phyloP scores from a whole-genome alignment of 2,888 invertebrate genomes.

The Spodoptera exigua region DNA sequence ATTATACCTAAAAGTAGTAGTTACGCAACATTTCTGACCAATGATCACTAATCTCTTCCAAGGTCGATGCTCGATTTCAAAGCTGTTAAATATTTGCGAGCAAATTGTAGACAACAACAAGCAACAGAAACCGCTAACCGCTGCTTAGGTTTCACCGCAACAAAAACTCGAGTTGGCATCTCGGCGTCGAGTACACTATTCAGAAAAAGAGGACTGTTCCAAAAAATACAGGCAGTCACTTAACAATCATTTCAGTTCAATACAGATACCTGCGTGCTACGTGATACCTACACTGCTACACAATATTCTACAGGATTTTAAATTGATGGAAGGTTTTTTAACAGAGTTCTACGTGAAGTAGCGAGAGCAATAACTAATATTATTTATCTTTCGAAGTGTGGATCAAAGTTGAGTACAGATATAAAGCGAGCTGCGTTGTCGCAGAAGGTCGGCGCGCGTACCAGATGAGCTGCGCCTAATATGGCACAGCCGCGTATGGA shows the following conservation, averaged over 20 bases:
- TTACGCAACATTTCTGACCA: conserved; percentile 57
- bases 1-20: conserved; percentile 49
- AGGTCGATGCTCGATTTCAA: conserved; percentile 73
- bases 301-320: too few relatives aligned
- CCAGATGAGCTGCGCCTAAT: conserved; percentile 67
- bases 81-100: conserved; percentile 54
- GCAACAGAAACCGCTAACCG: conserved; percentile 56
- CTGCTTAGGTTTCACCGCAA: conserved; percentile 60
- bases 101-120: conserved; percentile 55
- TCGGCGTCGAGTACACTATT: conserved; percentile 43
- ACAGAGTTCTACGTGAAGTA: too few relatives aligned
- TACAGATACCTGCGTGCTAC: not conserved
- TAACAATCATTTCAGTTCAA: conserved; percentile 16
- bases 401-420: too few relatives aligned
- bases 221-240: conserved; percentile 45
- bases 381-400: too few relatives aligned
- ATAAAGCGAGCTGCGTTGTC: conserved; percentile 12
- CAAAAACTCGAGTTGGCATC: conserved; percentile 58
- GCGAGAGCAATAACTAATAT: too few relatives aligned
- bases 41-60: conserved; percentile 64
- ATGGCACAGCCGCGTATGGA: conserved; percentile 67
- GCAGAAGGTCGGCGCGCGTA: conserved; percentile 50
- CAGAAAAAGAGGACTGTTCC: conserved; percentile 49
- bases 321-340: too few relatives aligned
- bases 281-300: conserved; percentile 23